Percentiles rank a stretch among this genome's conserved stretches.
Conservation (phyloP, 2,888 invertebrate genomes). For the Diadegma fenestrale region DNA sequence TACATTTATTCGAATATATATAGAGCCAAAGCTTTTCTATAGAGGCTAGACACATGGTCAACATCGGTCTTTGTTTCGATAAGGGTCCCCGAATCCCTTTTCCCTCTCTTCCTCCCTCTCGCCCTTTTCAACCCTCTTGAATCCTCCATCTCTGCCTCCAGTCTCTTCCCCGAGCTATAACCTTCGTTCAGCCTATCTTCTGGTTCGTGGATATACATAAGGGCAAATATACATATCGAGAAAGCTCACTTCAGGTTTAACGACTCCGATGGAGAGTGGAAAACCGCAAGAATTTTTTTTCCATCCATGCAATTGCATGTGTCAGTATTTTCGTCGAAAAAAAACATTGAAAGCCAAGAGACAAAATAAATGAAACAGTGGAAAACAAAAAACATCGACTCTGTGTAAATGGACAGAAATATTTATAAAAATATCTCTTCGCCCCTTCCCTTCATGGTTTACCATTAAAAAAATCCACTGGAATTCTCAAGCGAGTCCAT, state of each 20-base stretch:
- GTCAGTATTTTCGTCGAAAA: not conserved
- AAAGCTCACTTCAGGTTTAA: conserved; percentile 66
- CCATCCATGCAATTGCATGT: conserved; percentile 1
- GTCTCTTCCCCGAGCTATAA: conserved; percentile 51
- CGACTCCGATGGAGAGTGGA: conserved; percentile 68
- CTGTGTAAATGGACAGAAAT: not conserved
- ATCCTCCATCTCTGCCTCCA: conserved; percentile 46
- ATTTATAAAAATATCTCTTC: not conserved
- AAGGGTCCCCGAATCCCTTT: conserved; percentile 73
- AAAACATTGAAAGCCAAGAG: not conserved
- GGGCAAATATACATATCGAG: conserved; percentile 42
- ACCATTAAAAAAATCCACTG: not conserved
- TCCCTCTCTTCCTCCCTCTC: conserved; percentile 56
- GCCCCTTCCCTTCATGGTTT: not conserved
- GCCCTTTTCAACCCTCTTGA: conserved; percentile 34
- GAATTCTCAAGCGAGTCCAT: not conserved
- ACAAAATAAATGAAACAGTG: conserved; percentile 14
- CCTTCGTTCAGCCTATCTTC: conserved; percentile 44
- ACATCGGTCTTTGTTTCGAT: conserved; percentile 80
- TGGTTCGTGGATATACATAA: conserved; percentile 40
- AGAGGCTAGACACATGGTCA: conserved; percentile 80
- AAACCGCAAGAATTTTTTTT: conserved; percentile 55
- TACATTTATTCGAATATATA: not conserved
- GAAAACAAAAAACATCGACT: conserved; percentile 27
- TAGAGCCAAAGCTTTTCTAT: conserved; percentile 75